Percentiles rank a stretch among this genome's conserved stretches.
phyloP scores from a whole-genome alignment of 1,140 invertebrate genomes.

The Drosophila yakuba region DNA sequence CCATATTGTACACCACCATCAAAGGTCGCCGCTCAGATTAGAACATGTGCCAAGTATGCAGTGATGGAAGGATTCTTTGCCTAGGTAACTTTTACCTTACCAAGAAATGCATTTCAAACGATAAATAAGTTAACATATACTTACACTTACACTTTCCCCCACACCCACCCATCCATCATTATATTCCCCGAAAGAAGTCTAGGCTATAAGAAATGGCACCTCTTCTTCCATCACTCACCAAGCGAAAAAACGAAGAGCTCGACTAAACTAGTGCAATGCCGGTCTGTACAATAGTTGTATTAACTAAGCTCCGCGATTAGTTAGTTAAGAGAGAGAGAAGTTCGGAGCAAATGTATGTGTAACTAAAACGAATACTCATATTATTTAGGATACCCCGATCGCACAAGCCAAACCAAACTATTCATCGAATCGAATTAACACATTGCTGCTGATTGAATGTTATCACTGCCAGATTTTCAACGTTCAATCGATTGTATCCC shows the following conservation, averaged over 20 bases:
- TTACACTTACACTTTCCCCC: not conserved
- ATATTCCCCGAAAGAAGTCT: not conserved
- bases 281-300: conserved; percentile 75
- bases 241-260: conserved; percentile 16
- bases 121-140: not conserved
- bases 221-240: conserved; percentile 20
- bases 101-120: not conserved
- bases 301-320: conserved; percentile 30
- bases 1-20: not conserved
- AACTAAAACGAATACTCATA: conserved; percentile 69
- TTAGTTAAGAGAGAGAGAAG: conserved; percentile 30
- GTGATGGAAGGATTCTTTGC: conserved; percentile 17
- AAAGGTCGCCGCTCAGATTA: conserved; percentile 31
- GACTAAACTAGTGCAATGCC: conserved; percentile 66
- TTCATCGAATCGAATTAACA: conserved; percentile 29
- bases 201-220: not conserved
- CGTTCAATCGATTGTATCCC: conserved; percentile 32
- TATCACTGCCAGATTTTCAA: conserved; percentile 50
- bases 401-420: conserved; percentile 47
- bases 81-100: not conserved
- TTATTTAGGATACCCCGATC: conserved; percentile 46
- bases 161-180: not conserved
- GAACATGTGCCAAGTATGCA: not conserved
- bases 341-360: conserved; percentile 33
- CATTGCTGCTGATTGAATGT: conserved; percentile 31